A percentile compares a stretch with the other conserved stretches of the same genome.
Evolutionary conservation across 1,140 invertebrate species (phyloP).

Genomic region (Euglossa dilemma): DNA sequence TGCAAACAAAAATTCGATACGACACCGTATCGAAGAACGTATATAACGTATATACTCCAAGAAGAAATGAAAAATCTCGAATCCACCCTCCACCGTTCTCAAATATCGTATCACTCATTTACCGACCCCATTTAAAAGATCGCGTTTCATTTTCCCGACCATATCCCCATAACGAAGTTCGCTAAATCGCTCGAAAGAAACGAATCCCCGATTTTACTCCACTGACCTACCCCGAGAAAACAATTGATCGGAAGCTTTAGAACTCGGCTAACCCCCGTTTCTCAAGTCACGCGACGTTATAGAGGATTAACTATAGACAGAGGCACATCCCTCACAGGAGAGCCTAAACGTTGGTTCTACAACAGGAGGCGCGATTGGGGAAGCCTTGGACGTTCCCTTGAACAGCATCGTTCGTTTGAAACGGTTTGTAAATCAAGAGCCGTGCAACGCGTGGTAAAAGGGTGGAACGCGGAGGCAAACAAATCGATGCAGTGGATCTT

Average conservation of each 20-base stretch:
- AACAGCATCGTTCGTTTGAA: not conserved
- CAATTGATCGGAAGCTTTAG: not conserved
- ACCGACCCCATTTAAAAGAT: too few species aligned
- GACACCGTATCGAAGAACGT: too few species aligned
- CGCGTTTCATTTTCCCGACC: too few species aligned
- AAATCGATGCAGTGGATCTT: conserved; percentile 29
- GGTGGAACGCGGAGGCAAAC: conserved; percentile 10
- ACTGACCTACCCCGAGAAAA: too few species aligned
- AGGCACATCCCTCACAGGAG: not conserved
- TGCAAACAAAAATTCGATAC: too few species aligned
- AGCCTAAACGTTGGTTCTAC: not conserved
- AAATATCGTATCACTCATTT: too few species aligned
- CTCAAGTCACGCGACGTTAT: not conserved
- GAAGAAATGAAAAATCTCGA: too few species aligned
- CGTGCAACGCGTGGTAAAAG: not conserved
- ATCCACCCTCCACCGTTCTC: too few species aligned
- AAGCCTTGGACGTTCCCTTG: not conserved
- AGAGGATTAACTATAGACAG: not conserved
- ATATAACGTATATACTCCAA: too few species aligned
- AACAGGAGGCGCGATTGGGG: not conserved
- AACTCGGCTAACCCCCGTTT: not conserved
- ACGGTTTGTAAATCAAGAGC: not conserved
- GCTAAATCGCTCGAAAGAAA: too few species aligned
- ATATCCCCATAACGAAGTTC: too few species aligned
- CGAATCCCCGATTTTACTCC: too few species aligned